Evolutionary conservation across 2,888 invertebrate species (phyloP).

Genomic region (Pelosia muscerda): DNA sequence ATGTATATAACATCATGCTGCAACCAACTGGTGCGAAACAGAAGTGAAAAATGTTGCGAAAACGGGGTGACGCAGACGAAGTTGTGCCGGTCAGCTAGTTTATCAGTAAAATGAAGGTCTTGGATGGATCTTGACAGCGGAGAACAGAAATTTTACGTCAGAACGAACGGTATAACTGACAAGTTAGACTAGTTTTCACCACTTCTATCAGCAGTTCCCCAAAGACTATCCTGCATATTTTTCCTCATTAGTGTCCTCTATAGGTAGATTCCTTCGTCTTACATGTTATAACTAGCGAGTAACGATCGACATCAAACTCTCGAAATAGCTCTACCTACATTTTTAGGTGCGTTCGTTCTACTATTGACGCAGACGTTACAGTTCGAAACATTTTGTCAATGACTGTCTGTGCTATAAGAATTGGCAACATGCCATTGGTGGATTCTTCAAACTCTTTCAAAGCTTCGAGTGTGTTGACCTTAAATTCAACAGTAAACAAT

Average conservation of each 20-base stretch:
- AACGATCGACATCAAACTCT: not conserved
- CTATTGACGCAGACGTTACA: not conserved
- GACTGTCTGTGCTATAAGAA: not conserved
- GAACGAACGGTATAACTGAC: too few species aligned
- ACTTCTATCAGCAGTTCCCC: not conserved
- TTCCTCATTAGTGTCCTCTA: not conserved
- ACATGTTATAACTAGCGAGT: not conserved
- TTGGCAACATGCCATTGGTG: not conserved
- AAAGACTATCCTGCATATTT: too few species aligned
- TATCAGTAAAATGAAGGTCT: too few species aligned
- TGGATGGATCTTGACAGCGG: too few species aligned
- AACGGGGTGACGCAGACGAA: too few species aligned
- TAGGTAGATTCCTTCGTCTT: not conserved
- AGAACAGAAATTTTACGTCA: too few species aligned
- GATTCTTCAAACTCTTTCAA: not conserved
- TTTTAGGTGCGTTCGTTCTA: not conserved
- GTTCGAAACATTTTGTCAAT: not conserved
- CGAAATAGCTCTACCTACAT: not conserved
- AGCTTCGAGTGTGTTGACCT: not conserved
- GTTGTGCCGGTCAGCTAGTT: too few species aligned
- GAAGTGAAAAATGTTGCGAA: too few species aligned
- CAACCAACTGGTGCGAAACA: too few species aligned
- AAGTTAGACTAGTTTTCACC: too few species aligned
- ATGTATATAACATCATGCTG: too few species aligned
- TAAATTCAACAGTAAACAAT: not conserved